Base-by-base conservation (phyloP, 2,888 invertebrate genomes). In the Phymatocera aterrima region DNA sequence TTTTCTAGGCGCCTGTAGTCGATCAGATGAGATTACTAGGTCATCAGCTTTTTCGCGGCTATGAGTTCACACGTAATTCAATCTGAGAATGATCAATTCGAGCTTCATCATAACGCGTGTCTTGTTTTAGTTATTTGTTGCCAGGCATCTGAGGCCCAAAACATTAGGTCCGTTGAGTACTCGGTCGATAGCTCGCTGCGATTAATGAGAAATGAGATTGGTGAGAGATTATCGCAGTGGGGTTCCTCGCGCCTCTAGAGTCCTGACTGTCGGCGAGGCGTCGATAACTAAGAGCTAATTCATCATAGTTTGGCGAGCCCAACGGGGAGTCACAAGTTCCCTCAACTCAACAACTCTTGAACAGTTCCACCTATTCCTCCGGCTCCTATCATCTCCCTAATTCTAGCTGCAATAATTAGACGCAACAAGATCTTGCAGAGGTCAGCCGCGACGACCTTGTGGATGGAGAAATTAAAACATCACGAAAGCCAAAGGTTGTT, bases 121-220 rank as follows among this genome's bases (percentile, higher is more conserved):
- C 37, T 64, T 64, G 61, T 64, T 37, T 64, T n/a, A 64, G 34
- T 18, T 37, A 64, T 64, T 37, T 64, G 37, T 64, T 64, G n/a
- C 61, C 5, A 64, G 61, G 37, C 37, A 64, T 34, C 34, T 37
- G 18, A 64, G 18, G 61, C 61, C 61, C 37, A 34, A 64, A 37
- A 64, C 37, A 64, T 34, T 68, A 70, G 57, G 46, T 77, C 60
- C 65, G 75, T 70, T 64, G 46, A 68, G 75, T 64, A 77, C 61
- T 65, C 46, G 65, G 68, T 77, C 79, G 83, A 80, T 81, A 80
- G 81, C 79, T 82, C 79, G 79, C 74, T 37, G 81, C 82, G 83
- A 85, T 84, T 84, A 85, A 84, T 85, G 86, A 84, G 77, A 79
- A 81, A 80, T 74, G 80, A 82, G 84, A 85, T 85, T 85, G 83